These are phyloP conservation scores for Polypterus bichir DNA, from an alignment of 2,113 vertebrate species.

Conservation along the genomic window DNA sequence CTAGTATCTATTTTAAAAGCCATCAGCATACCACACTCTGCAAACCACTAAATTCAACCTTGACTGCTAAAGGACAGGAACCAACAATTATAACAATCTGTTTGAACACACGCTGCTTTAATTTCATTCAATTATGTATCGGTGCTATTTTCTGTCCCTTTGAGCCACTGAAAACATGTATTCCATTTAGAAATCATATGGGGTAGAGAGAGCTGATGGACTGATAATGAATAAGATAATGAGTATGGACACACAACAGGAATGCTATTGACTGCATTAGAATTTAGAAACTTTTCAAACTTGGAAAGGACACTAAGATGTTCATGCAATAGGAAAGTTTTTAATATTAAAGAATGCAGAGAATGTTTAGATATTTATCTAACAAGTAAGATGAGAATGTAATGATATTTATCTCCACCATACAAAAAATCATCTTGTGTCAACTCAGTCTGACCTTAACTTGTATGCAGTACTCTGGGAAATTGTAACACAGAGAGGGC, in stretches of 20 bases:
- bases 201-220: neutral
- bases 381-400: no score
- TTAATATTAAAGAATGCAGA: no score
- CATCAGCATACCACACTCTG: neutral
- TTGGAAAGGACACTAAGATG: neutral
- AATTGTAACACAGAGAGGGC: no score
- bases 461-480: no score
- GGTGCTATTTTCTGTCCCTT: neutral
- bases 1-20: no score
- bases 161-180: slow-evolving; percentile 1
- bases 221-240: slow-evolving; percentile 2
- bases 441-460: no score
- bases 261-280: slow-evolving; percentile 6
- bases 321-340: no score
- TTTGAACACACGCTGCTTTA: slow-evolving; percentile 11
- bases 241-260: slow-evolving; percentile 7
- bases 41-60: slow-evolving; percentile 1
- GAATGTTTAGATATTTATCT: no score
- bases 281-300: slow-evolving; percentile 4
- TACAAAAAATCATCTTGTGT: no score
- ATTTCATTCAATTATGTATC: slow-evolving; percentile 5
- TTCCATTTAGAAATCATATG: slow-evolving; percentile 7
- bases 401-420: no score
- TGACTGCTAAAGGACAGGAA: slow-evolving; percentile 6
- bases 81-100: slow-evolving; percentile 12